Base-by-base conservation (phyloP, 2,888 invertebrate genomes). In the Tenthredo mesomela region DNA sequence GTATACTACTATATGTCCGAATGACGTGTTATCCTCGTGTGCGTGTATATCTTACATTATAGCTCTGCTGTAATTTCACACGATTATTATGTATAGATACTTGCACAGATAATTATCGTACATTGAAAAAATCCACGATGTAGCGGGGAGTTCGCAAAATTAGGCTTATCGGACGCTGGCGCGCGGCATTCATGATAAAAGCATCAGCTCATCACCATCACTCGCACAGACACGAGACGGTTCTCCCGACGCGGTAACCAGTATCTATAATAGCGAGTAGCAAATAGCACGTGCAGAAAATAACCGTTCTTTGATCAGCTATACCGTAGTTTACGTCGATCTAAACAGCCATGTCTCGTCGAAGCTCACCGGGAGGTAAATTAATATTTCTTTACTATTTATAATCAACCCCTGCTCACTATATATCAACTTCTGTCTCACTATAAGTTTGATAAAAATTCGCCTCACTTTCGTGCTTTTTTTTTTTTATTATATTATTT, bases 181-280 rank as follows among this genome's bases (percentile, higher is more conserved):
- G 54, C 50, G 18, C 50, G 18, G 50, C 54, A 61, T 61, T 61
- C 61, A 25, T 61, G 61, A 61, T 61, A 61, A 61, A 61, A 61
- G 61, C 61, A 25, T 61, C 61, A 61, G 25, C 61, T 61, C 61
- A 61, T 61, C 61, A 61, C 61, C 61, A 61, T 25, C 61, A 61
- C 61, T 25, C 61, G 61, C 61, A 61, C 25, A 61, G 61, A 61
- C 61, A 61, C 25, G 25, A 61, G 61, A 25, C 61, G 61, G 21
- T 61, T 25, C 61, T 61, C 61, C 25, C 25, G 61, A 61, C 21
- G 61, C 61, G 21, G 61, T 61, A 25, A 25, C 61, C 61, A 61
- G 61, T 61, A 21, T 25, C 61, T 21, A 47, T 47, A 61, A 61
- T 61, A 61, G 61, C 61, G 61, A 21, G 61, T 25, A 10, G 61